Evolutionary conservation across 2,113 vertebrate species (phyloP).

Genomic region (Colinus virginianus): DNA sequence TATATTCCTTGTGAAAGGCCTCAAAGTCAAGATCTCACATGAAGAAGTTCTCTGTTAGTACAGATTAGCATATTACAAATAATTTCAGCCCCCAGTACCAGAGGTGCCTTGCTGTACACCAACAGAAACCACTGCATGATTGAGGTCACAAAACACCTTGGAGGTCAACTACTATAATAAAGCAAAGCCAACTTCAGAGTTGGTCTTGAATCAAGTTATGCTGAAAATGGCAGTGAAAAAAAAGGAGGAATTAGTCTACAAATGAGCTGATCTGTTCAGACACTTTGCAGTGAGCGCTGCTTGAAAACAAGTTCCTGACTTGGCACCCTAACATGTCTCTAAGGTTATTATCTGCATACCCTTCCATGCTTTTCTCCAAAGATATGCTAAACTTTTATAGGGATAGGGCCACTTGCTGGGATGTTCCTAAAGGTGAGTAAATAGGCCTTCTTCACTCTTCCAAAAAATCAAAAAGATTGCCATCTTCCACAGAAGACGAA

Average conservation of each 20-base stretch:
- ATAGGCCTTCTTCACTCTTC: not conserved
- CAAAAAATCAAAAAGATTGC: not conserved
- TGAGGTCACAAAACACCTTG: not conserved
- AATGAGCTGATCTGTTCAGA: not conserved
- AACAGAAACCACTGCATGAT: not conserved
- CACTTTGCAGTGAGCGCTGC: accelerated
- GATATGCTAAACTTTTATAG: not conserved
- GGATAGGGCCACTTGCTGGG: accelerated
- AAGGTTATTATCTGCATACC: not conserved
- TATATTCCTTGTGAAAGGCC: not conserved
- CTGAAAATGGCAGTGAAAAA: not conserved
- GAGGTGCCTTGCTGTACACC: not conserved
- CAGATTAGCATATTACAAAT: not conserved
- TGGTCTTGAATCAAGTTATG: not conserved
- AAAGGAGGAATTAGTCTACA: not conserved
- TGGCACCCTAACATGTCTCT: not conserved
- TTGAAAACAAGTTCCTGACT: not conserved
- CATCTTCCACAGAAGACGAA: not conserved
- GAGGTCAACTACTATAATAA: not conserved
- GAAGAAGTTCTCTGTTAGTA: not conserved
- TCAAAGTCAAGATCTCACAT: accelerated
- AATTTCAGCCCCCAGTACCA: not conserved
- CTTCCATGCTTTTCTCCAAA: not conserved
- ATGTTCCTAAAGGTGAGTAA: not conserved
- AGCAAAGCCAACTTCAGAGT: not conserved